phyloP scores from a whole-genome alignment of 2,113 vertebrate genomes.

The Clarias magur region DNA sequence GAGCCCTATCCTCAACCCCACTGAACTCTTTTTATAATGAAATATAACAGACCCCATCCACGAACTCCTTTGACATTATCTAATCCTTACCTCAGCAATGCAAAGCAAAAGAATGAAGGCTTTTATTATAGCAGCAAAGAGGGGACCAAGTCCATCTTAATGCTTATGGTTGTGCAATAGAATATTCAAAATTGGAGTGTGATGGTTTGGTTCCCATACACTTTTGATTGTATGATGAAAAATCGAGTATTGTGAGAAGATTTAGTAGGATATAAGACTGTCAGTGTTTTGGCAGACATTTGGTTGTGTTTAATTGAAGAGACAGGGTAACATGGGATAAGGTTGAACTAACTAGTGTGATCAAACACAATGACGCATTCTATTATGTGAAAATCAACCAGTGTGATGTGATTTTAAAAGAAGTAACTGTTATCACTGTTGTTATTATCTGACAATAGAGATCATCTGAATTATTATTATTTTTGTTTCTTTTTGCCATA shows the following conservation, averaged over 20 bases:
- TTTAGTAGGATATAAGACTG: neutral
- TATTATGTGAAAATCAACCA: neutral
- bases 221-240: neutral
- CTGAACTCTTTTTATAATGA: neutral
- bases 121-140: neutral
- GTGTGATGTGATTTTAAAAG: neutral
- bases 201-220: neutral
- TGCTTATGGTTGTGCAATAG: neutral
- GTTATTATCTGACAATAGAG: neutral
- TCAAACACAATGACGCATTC: neutral
- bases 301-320: neutral
- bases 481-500: conserved; percentile 51
- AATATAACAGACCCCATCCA: neutral
- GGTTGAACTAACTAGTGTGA: neutral
- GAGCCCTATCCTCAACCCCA: neutral
- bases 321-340: neutral
- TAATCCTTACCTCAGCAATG: neutral
- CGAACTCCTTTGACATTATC: neutral
- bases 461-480: neutral
- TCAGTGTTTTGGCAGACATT: neutral
- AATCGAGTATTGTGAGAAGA: neutral
- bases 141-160: neutral
- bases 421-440: neutral
- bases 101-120: neutral
- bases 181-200: neutral